Base-by-base conservation (phyloP, 1,140 invertebrate genomes). In the Drosophila kikkawai region DNA sequence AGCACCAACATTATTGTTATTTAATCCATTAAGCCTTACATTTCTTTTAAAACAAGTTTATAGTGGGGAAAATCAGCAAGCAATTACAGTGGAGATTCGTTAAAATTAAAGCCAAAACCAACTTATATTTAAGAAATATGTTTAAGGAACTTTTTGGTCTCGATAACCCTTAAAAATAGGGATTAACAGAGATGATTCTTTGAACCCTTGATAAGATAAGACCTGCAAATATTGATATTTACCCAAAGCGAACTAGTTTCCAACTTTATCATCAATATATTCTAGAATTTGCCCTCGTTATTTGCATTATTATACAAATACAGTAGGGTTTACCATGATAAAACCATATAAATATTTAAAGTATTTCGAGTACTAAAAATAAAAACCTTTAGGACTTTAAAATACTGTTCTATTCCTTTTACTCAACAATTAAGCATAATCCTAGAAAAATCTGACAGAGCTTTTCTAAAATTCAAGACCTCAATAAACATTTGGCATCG, bases 391-490 rank as follows among this genome's bases (percentile, higher is more conserved):
- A 37, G 4, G 4, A 0, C 11, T 4, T 12, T 37, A 5, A 12
- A 12, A 12, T 11, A 37, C 12, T 4, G 13, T 13, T 0, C 36
- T 5, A 37, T 4, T 1, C 36, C 13, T 5, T 37, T 5, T 11
- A 15, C 19, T n/a, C 11, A 53, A 3, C 9, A 22, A n/a, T 56
- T 56, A n/a, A 56, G 13, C 53, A 13, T 17, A 42, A 29, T 5
- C 5, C 6, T 1, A 0, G 13, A 4, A 6, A 17, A 15, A 7
- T 37, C 22, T 39, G 29, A 6, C 22, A 19, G 17, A 48, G 36
- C 32, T 48, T 32, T 17, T 61, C 44, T 57, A 48, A 76, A 65
- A 48, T 41, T 64, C 11, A 74, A 45, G 51, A 59, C 50, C 75
- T 51, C 41, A 39, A 45, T 29, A 45, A 66, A 48, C 47, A 65